Evolutionary conservation across 1,140 invertebrate genomes (phyloP).

Genomic region (Battus philenor): DNA sequence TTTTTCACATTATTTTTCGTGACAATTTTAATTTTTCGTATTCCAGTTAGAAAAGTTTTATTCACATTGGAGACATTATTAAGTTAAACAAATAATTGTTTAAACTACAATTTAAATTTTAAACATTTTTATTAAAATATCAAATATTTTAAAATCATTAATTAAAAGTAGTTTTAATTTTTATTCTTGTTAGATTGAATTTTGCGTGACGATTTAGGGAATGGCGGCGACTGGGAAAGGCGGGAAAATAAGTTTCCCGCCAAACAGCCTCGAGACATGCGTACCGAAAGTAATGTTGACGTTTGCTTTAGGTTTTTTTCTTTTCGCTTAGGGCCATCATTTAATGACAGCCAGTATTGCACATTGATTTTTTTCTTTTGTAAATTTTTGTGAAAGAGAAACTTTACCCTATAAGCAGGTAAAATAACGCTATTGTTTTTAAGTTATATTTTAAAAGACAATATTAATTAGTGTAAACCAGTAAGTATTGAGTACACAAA

Average conservation of each 20-base stretch:
- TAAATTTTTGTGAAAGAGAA: no score
- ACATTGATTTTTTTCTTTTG: slow-evolving; percentile 19
- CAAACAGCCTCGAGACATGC: slow-evolving; percentile 58
- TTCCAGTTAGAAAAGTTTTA: slow-evolving; percentile 62
- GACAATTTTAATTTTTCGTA: slow-evolving; percentile 13
- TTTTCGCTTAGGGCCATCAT: slow-evolving; percentile 24
- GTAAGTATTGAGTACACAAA: no score
- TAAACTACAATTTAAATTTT: no score
- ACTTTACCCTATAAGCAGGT: no score
- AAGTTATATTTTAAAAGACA: no score
- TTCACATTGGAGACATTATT: no score
- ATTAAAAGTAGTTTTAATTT: slow-evolving; percentile 14
- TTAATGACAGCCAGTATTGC: slow-evolving; percentile 19
- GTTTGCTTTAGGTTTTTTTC: slow-evolving; percentile 25
- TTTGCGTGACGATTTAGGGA: slow-evolving; percentile 34
- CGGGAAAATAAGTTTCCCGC: slow-evolving; percentile 69
- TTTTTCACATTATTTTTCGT: slow-evolving; percentile 2
- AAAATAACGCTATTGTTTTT: no score
- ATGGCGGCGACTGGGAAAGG: slow-evolving; percentile 50
- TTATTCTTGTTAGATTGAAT: slow-evolving; percentile 52
- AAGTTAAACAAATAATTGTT: no score
- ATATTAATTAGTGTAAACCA: no score
- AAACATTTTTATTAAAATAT: no score
- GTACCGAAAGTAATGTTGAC: slow-evolving; percentile 50
- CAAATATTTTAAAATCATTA: slow-evolving; percentile 18